These are phyloP conservation scores for Cydia fagiglandana DNA, from an alignment of 1,140 invertebrate genomes.

Conservation along the genomic window DNA sequence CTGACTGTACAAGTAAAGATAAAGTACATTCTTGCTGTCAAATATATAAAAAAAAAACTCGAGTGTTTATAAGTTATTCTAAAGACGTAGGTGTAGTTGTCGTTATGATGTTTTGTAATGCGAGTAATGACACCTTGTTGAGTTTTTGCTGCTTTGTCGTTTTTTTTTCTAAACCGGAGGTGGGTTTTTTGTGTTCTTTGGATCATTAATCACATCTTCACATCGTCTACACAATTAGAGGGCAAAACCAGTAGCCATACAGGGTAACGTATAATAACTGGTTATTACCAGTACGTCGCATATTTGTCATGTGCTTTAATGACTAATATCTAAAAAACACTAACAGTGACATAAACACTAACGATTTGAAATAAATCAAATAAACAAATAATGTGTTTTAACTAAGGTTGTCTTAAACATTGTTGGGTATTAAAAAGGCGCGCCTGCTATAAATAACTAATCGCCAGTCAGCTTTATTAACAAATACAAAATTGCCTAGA, in stretches of 20 bases:
- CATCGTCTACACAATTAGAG: background rate
- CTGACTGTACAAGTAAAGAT: background rate
- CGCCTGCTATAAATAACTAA: no score
- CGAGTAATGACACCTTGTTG: conserved; percentile 4
- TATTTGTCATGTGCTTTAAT: no score
- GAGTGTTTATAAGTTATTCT: background rate
- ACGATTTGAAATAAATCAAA: no score
- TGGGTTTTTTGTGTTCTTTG: background rate
- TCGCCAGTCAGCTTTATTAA: no score
- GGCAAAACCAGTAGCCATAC: background rate
- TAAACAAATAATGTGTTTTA: no score
- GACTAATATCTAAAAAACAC: no score
- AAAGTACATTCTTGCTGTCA: background rate
- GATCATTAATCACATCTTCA: conserved; percentile 4
- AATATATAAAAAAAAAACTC: background rate
- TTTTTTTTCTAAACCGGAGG: background rate
- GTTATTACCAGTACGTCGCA: no score
- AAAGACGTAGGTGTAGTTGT: conserved; percentile 3
- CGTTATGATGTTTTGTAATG: background rate
- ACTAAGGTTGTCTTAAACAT: no score
- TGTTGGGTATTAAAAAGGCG: no score
- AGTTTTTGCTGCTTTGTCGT: background rate
- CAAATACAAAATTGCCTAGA: no score
- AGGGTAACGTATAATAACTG: background rate
- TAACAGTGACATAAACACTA: no score